Conservation (phyloP, 2,113 vertebrate genomes). For the Pandion haliaetus region DNA sequence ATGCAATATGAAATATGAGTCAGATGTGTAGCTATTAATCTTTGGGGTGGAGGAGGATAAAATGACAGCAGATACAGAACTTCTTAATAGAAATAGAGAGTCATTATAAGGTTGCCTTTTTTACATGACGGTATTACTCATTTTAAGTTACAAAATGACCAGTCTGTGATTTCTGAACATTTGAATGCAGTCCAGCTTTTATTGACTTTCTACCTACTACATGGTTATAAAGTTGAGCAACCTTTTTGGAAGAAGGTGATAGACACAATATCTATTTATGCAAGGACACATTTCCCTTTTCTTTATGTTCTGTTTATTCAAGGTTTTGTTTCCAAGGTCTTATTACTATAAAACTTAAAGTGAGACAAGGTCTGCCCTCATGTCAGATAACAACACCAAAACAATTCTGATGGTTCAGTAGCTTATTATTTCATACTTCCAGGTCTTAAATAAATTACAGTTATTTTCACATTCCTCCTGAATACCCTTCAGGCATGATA, state of each 20-base stretch:
- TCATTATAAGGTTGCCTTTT: conserved; percentile 34
- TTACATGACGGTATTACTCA: not conserved
- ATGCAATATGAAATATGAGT: conserved; percentile 52
- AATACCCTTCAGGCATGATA: conserved; percentile 73
- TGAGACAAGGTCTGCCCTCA: conserved; percentile 78
- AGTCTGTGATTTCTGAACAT: conserved; percentile 34
- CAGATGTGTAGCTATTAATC: conserved; percentile 60
- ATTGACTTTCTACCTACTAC: conserved; percentile 74
- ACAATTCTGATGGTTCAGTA: conserved; percentile 75
- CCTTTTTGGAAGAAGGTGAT: conserved; percentile 78
- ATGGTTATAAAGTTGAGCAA: conserved; percentile 70
- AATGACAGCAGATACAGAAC: conserved; percentile 54
- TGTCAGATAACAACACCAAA: conserved; percentile 79
- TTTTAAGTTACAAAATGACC: conserved; percentile 55
- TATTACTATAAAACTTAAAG: conserved; percentile 80
- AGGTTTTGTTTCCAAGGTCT: conserved; percentile 84
- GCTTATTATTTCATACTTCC: conserved; percentile 79
- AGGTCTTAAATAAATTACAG: conserved; percentile 77
- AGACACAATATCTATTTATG: conserved; percentile 83
- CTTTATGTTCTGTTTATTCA: conserved; percentile 78
- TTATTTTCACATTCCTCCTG: conserved; percentile 74
- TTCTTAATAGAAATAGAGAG: conserved; percentile 52
- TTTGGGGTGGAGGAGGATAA: conserved; percentile 53
- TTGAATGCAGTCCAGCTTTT: conserved; percentile 43
- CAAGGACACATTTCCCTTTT: conserved; percentile 82